Percentiles rank a stretch among this genome's conserved stretches.
These are phyloP conservation scores for Hipparchia sbordonii DNA, from an alignment of 2,888 invertebrate species.

Conservation along the genomic window DNA sequence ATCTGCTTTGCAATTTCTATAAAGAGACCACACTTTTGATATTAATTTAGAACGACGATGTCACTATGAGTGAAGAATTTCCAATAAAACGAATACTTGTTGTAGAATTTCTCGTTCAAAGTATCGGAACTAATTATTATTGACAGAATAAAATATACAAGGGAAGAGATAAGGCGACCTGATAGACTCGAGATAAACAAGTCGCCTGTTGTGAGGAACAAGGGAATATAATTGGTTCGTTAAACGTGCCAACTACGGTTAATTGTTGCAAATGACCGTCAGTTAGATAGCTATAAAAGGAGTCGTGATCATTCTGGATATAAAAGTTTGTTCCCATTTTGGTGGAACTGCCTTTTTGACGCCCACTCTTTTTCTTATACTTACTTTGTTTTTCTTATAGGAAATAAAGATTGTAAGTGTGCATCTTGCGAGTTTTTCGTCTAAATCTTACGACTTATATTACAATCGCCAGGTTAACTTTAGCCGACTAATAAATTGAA, in stretches of 20 bases:
- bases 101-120: not conserved
- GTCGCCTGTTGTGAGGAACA: conserved; percentile 39
- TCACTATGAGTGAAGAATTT: conserved; percentile 9
- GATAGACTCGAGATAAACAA: conserved; percentile 40
- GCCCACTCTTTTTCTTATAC: conserved; percentile 10
- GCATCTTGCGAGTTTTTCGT: not conserved
- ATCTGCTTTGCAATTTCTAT: not conserved
- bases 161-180: conserved; percentile 25
- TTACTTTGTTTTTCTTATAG: not conserved
- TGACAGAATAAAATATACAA: conserved; percentile 19
- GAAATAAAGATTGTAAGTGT: not conserved
- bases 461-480: too few species aligned
- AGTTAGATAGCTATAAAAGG: conserved; percentile 66
- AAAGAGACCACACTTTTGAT: not conserved
- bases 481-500: too few species aligned
- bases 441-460: not conserved
- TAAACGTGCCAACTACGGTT: conserved; percentile 62
- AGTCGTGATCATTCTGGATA: conserved; percentile 32
- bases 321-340: conserved; percentile 32
- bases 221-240: conserved; percentile 65
- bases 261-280: conserved; percentile 73
- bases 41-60: not conserved
- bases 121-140: conserved; percentile 21
- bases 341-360: conserved; percentile 15
- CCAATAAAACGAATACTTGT: conserved; percentile 1